These are phyloP conservation scores for Acyrthosiphon pisum DNA, from an alignment of 1,140 invertebrate species.

Conservation along the genomic window DNA sequence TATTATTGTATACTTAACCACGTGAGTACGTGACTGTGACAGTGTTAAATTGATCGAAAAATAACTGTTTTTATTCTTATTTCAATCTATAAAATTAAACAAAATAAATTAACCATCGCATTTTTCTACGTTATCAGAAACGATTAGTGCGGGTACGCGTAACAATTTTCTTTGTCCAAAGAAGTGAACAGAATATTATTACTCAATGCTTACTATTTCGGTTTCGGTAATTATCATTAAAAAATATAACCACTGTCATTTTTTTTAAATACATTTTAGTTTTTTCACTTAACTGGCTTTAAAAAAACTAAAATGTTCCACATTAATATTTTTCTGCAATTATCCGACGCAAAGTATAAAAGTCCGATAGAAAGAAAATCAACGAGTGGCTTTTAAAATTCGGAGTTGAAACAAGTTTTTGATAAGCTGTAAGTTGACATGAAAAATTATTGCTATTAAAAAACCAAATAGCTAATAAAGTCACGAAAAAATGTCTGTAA, in stretches of 20 bases:
- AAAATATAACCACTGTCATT: background rate
- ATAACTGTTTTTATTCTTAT: background rate
- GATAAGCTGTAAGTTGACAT: background rate
- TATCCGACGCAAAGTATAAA: background rate
- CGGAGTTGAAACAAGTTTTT: background rate
- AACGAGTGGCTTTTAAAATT: background rate
- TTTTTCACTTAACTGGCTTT: background rate
- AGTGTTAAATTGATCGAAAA: background rate
- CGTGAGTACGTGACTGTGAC: background rate
- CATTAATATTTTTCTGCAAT: background rate
- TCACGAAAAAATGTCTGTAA: background rate
- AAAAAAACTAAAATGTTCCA: background rate
- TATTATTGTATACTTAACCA: background rate
- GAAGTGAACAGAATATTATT: background rate
- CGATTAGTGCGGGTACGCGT: background rate
- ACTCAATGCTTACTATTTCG: background rate
- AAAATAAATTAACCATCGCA: background rate
- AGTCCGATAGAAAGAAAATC: background rate
- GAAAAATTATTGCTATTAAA: background rate
- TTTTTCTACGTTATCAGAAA: background rate
- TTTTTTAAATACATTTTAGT: background rate
- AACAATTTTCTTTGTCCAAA: background rate
- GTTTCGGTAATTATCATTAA: background rate
- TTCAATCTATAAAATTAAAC: background rate
- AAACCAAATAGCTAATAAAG: background rate